Evolutionary conservation across 2,888 invertebrate species (phyloP).

Genomic region (Dione juno): DNA sequence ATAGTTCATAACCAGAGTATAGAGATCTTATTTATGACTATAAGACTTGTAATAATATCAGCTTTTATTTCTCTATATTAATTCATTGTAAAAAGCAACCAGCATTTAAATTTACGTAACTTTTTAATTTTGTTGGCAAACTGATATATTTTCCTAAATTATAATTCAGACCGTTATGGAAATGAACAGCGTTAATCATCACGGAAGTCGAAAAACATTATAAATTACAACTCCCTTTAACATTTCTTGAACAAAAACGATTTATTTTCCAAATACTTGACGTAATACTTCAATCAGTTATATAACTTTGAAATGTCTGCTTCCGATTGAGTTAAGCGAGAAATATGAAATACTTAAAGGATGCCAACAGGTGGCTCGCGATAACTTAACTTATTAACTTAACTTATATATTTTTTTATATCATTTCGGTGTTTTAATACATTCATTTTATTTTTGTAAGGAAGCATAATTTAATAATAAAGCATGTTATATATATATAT

Average conservation of each 20-base stretch:
- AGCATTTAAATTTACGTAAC: neutral
- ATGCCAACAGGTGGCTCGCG: conserved; percentile 33
- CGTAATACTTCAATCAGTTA: conserved; percentile 19
- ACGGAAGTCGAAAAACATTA: conserved; percentile 10
- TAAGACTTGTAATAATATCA: no score
- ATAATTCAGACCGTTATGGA: conserved; percentile 16
- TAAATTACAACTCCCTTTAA: conserved; percentile 24
- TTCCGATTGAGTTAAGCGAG: conserved; percentile 23
- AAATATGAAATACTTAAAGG: conserved; percentile 22
- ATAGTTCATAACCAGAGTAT: no score
- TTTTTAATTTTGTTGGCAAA: conserved; percentile 3
- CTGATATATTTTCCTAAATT: conserved; percentile 5
- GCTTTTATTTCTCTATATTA: no score
- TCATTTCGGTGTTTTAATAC: no score
- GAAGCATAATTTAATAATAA: no score
- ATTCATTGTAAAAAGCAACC: neutral
- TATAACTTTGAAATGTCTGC: conserved; percentile 17
- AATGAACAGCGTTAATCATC: conserved; percentile 24
- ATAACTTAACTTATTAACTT: no score
- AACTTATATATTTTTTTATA: no score
- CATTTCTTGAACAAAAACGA: conserved; percentile 24
- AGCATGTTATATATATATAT: no score
- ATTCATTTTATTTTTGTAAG: no score
- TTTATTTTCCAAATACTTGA: conserved; percentile 18
- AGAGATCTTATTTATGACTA: no score